These are phyloP conservation scores for Trilocha varians DNA, from an alignment of 2,888 invertebrate species.

Conservation along the genomic window DNA sequence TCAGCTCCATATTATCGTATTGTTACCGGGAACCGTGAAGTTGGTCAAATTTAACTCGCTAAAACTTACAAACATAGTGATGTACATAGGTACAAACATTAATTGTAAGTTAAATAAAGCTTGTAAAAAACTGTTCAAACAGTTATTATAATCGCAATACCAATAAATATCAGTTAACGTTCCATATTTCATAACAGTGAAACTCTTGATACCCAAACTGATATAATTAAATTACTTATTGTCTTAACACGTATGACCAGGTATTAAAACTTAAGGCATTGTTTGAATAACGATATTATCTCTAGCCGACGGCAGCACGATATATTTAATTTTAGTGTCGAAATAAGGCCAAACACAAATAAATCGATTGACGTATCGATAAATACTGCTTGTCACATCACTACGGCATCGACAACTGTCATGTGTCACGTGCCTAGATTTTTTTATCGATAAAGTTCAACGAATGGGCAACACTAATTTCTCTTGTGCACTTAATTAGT, in stretches of 20 bases:
- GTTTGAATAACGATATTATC: background rate
- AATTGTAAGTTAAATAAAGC: no score
- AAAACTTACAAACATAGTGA: no score
- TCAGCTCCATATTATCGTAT: no score
- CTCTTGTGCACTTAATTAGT: no score
- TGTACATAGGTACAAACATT: no score
- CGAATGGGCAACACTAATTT: background rate
- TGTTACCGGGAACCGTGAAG: no score
- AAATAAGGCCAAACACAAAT: slow-evolving; percentile 8
- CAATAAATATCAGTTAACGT: no score
- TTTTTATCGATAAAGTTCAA: background rate
- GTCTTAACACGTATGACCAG: background rate
- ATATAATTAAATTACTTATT: background rate
- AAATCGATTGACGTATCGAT: slow-evolving; percentile 24
- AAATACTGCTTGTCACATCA: slow-evolving; percentile 30
- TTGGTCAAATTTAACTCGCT: no score
- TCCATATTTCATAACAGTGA: no score
- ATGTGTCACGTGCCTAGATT: slow-evolving; percentile 21
- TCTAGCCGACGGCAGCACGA: slow-evolving; percentile 1
- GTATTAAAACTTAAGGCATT: background rate
- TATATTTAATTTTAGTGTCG: slow-evolving; percentile 5
- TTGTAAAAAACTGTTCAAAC: no score
- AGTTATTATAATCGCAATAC: no score
- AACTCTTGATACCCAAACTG: slow-evolving; percentile 2
- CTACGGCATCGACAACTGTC: slow-evolving; percentile 33